Percentiles rank a stretch among this genome's conserved stretches.
Evolutionary conservation across 1,140 invertebrate genomes (phyloP).

Genomic region (Lysiphlebus fabarum): DNA sequence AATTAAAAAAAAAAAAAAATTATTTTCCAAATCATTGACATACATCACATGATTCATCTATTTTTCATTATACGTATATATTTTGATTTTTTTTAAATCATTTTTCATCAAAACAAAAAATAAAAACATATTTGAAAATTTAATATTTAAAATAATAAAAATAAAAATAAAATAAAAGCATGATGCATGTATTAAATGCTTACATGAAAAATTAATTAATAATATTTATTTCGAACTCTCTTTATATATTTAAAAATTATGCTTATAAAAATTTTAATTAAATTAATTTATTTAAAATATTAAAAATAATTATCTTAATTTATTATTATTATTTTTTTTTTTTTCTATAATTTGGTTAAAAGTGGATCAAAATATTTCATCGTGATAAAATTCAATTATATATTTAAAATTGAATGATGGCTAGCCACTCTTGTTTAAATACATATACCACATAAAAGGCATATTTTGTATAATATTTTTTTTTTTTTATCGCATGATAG

Average conservation of each 20-base stretch:
- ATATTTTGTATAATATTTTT: no score
- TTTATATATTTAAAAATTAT: not conserved
- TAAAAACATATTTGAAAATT: not conserved
- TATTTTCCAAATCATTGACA: no score
- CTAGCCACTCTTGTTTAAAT: no score
- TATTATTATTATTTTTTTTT: not conserved
- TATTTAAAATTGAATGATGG: no score
- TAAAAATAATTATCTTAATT: not conserved
- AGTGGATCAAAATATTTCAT: no score
- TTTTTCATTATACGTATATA: no score
- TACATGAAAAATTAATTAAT: conserved; percentile 8
- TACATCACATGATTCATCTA: no score
- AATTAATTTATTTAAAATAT: conserved; percentile 4
- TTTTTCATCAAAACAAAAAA: conserved; percentile 22
- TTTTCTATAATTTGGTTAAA: conserved; percentile 9
- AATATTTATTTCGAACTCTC: conserved; percentile 13
- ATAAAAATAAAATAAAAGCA: conserved; percentile 8
- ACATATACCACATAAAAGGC: no score
- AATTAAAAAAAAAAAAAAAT: no score
- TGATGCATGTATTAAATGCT: conserved; percentile 17
- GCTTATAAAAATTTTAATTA: not conserved
- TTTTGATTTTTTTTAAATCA: conserved; percentile 17
- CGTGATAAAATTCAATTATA: no score
- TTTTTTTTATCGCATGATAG: no score
- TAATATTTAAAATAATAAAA: not conserved